A percentile compares a stretch with the other conserved stretches of the same genome.
Evolutionary conservation across 2,113 vertebrate genomes (phyloP).

Genomic region (Cnemophilus loriae): DNA sequence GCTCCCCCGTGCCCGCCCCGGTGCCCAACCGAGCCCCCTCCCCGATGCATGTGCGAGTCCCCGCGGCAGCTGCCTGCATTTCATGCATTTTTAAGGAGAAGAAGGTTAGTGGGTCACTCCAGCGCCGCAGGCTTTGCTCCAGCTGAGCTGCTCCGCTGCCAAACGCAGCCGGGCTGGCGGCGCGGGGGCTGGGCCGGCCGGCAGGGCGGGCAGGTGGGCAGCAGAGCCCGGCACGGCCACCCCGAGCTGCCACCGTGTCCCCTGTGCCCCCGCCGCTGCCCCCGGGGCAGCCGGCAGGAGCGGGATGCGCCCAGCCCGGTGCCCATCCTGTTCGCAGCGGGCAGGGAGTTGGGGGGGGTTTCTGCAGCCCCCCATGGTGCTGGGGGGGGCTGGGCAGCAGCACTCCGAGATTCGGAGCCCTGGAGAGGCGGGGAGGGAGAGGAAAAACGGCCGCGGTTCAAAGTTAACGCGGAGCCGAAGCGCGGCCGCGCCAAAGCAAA

Average conservation of each 20-base stretch:
- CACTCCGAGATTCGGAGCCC: accelerated
- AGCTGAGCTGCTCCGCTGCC: slow-evolving; percentile 37
- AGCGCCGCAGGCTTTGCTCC: slow-evolving; percentile 27
- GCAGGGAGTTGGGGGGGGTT: neutral
- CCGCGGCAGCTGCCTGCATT: slow-evolving; percentile 23
- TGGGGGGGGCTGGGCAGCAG: neutral
- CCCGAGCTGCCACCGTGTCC: accelerated
- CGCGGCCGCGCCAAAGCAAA: neutral
- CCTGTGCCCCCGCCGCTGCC: neutral
- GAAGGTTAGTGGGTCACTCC: slow-evolving; percentile 62
- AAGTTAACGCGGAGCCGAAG: neutral
- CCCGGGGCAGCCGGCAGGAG: accelerated
- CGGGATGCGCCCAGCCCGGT: accelerated
- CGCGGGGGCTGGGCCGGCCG: neutral
- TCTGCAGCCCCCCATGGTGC: accelerated
- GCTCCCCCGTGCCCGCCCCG: accelerated
- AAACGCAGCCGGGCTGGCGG: neutral
- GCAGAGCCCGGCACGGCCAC: accelerated
- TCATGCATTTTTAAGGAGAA: slow-evolving; percentile 57
- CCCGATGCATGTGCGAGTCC: neutral
- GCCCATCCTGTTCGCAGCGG: accelerated
- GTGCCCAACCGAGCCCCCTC: accelerated
- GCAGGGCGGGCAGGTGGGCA: neutral
- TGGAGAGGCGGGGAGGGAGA: neutral
- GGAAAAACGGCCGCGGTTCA: neutral